Conservation (phyloP, 2,113 vertebrate genomes). For the Hemiscyllium ocellatum region DNA sequence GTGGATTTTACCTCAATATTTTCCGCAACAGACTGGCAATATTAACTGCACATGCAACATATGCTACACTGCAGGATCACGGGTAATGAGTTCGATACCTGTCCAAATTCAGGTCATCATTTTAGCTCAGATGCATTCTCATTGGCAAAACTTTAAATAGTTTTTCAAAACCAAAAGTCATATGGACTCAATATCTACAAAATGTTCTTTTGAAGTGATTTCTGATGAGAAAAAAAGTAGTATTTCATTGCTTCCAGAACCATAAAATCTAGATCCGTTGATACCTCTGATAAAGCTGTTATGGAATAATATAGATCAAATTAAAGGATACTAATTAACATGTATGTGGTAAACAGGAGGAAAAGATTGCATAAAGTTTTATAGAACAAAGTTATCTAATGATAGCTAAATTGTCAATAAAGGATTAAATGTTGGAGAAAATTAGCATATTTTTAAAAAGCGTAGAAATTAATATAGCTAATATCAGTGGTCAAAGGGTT, state of each 20-base stretch:
- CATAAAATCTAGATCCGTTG: not conserved
- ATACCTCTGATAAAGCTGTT: not conserved
- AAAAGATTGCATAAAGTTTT: not conserved
- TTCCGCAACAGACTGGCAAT: too few species aligned
- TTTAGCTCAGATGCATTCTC: not conserved
- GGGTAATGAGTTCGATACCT: not conserved
- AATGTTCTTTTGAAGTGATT: conserved; percentile 10
- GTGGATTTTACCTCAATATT: not conserved
- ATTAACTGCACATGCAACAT: not conserved
- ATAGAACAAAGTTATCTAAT: not conserved
- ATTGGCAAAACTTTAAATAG: conserved; percentile 2
- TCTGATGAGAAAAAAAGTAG: not conserved
- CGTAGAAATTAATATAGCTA: not conserved
- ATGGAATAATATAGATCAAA: not conserved
- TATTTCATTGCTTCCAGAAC: conserved; percentile 10
- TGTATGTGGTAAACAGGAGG: not conserved
- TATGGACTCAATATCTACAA: conserved; percentile 23
- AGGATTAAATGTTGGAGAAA: not conserved
- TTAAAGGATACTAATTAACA: not conserved
- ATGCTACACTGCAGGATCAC: not conserved
- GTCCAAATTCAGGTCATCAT: not conserved
- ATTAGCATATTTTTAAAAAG: not conserved
- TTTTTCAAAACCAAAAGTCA: not conserved
- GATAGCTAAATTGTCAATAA: not conserved
- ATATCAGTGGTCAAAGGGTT: not conserved